These are phyloP conservation scores for Aleiodes leptofemur DNA, from an alignment of 2,888 invertebrate species.

Conservation along the genomic window DNA sequence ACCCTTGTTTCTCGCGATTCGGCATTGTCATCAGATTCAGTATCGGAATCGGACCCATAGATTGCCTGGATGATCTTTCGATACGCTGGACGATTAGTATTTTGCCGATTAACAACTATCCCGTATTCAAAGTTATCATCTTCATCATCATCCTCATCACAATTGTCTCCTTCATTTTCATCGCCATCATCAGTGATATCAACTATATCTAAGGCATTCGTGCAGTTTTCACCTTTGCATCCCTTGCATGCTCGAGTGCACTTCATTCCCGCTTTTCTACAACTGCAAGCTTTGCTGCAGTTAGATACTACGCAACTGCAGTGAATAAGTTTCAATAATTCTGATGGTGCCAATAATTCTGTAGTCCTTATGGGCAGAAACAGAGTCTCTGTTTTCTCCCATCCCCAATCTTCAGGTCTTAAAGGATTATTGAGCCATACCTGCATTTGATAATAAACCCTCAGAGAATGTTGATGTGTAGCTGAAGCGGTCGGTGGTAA, in stretches of 20 bases:
- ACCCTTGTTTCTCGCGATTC: too few species aligned
- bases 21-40: too few species aligned
- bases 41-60: too few species aligned
- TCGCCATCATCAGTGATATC: too few species aligned
- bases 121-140: too few species aligned
- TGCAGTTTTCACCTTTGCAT: conserved; percentile 57
- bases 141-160: too few species aligned
- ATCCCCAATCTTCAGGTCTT: conserved; percentile 60
- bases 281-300: conserved; percentile 59
- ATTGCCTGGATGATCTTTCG: too few species aligned
- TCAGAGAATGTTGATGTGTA: conserved; percentile 60
- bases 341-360: conserved; percentile 55
- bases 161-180: too few species aligned
- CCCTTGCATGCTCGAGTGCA: conserved; percentile 60
- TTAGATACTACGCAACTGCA: conserved; percentile 57
- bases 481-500: conserved; percentile 58
- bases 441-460: conserved; percentile 60
- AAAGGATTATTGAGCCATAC: conserved; percentile 56
- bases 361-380: conserved; percentile 50
- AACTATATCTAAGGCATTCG: conserved; percentile 44
- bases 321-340: conserved; percentile 59
- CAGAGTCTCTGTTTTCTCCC: conserved; percentile 57
- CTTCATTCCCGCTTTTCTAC: conserved; percentile 59
- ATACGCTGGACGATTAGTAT: too few species aligned
- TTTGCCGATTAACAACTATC: too few species aligned